A percentile compares a stretch with the other conserved stretches of the same genome.
These are phyloP conservation scores for Nothobranchius furzeri DNA, from an alignment of 2,113 vertebrate species.

Conservation along the genomic window DNA sequence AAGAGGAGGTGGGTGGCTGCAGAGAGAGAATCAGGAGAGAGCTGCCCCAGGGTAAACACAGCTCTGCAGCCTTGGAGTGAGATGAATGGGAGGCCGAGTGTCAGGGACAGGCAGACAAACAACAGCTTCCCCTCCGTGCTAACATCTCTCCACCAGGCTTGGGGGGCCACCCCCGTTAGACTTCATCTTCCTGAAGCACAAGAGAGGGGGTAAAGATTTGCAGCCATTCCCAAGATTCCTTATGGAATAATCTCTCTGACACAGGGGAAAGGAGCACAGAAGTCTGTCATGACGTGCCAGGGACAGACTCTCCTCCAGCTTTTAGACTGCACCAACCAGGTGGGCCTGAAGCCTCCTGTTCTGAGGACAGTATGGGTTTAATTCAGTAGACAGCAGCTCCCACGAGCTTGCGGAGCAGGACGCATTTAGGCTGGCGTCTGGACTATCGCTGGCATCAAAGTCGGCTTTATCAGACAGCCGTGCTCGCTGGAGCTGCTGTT, in stretches of 20 bases:
- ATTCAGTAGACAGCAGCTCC: slow-evolving; percentile 75
- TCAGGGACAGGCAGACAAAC: slow-evolving; percentile 58
- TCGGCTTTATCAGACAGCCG: slow-evolving; percentile 78
- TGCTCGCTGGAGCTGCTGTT: slow-evolving; percentile 78
- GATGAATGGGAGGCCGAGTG: slow-evolving; percentile 74
- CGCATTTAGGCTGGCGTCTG: slow-evolving; percentile 81
- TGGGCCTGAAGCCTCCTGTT: slow-evolving; percentile 14
- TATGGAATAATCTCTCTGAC: slow-evolving; percentile 53
- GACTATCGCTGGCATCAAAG: slow-evolving; percentile 82
- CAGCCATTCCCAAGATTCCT: slow-evolving; percentile 70
- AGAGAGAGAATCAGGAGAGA: slow-evolving; percentile 55
- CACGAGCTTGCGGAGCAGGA: slow-evolving; percentile 71
- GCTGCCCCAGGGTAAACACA: slow-evolving; percentile 55
- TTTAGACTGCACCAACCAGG: slow-evolving; percentile 77
- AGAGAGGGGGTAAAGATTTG: slow-evolving; percentile 71
- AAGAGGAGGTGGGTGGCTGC: slow-evolving; percentile 30
- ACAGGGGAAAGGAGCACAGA: slow-evolving; percentile 43
- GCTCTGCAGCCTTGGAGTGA: slow-evolving; percentile 65
- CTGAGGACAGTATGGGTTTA: slow-evolving; percentile 48
- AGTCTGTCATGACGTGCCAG: slow-evolving; percentile 79
- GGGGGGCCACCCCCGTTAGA: slow-evolving; percentile 63
- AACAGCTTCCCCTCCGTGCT: slow-evolving; percentile 69
- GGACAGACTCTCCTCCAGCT: slow-evolving; percentile 79
- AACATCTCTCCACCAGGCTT: slow-evolving; percentile 73
- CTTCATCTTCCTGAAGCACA: slow-evolving; percentile 71